Conservation (phyloP, 2,888 invertebrate species). For the Plagiodera versicolora region DNA sequence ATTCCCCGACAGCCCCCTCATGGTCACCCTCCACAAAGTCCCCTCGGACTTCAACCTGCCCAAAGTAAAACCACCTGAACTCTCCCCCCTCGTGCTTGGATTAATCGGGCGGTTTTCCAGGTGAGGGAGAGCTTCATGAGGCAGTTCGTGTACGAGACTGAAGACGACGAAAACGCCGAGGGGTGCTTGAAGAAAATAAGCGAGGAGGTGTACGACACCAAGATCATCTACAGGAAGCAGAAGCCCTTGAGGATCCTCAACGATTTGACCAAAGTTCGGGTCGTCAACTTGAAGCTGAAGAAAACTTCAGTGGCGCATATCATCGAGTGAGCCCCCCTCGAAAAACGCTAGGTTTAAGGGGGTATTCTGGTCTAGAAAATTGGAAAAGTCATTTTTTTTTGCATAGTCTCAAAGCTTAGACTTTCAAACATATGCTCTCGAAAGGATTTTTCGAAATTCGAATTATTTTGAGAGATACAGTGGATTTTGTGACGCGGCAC, state of each 20-base stretch:
- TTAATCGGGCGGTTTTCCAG: conserved; percentile 50
- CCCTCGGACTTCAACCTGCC: conserved; percentile 90
- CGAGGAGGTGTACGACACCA: conserved; percentile 69
- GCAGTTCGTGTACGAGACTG: conserved; percentile 90
- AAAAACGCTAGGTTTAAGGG: too few relatives aligned
- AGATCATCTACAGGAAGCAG: conserved; percentile 79
- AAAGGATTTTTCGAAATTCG: too few relatives aligned
- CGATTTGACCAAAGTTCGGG: conserved; percentile 79
- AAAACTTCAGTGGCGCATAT: conserved; percentile 84
- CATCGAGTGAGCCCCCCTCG: conserved; percentile 85
- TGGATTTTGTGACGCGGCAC: too few relatives aligned
- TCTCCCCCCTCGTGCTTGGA: too few relatives aligned
- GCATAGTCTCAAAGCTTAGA: too few relatives aligned
- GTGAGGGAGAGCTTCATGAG: conserved; percentile 98
- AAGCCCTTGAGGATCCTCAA: conserved; percentile 80
- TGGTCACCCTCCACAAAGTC: conserved; percentile 93
- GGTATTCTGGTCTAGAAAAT: too few relatives aligned
- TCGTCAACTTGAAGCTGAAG: conserved; percentile 76
- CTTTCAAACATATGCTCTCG: too few relatives aligned
- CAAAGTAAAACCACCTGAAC: too few relatives aligned
- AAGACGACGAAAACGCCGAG: conserved; percentile 75
- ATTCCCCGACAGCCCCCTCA: conserved; percentile 97
- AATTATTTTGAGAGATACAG: too few relatives aligned
- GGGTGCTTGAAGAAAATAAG: conserved; percentile 58
- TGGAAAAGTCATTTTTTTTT: too few relatives aligned